Base-by-base conservation (phyloP, 1,140 invertebrate genomes). In the Trypoxylus dichotomus region DNA sequence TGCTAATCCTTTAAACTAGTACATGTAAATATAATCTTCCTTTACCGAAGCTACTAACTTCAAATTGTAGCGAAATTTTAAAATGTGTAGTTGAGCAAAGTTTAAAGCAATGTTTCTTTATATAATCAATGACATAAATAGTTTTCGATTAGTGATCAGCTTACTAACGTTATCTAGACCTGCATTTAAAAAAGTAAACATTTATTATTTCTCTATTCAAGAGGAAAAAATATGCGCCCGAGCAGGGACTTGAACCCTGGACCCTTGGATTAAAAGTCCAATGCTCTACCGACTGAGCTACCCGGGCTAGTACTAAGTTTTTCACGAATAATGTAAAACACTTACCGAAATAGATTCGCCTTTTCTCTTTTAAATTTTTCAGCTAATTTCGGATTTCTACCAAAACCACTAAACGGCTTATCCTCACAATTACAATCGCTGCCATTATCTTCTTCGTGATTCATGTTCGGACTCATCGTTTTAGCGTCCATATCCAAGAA, bases 251-350 rank as follows among this genome's bases (percentile, higher is more conserved):
- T 90, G 91, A 92, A 92, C 91, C 91, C 91, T 91, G 90, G 91
- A 92, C 91, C 91, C 90, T 91, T 91, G 91, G 91, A 91, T 92
- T 92, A 92, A 92, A 91, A 92, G 91, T 91, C 91, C 91, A 91
- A 92, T 91, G 91, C 91, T 91, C 91, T 92, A 92, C 91, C 91
- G 90, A 92, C 91, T 92, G 91, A 92, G 91, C 91, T 92, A 92
- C 90, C 91, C 91, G 90, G 91, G 91, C 91, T 80, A 3, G 15
- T 68, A 68, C 24, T 10, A 19, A 2, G 3, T 21, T 10, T 10
- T 43, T 75, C 10, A 13, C 24, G 7, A 68, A 68, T 2, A 24
- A 1, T 68, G 11, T 68, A n/a, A 3, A 68, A 29, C 60, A 68
- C 60, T 68, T 68, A 68, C 60, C 60, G 60, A 29, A 68, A 68